Evolutionary conservation across 2,797 vertebrate genomes (phyloP), one percentile per base, ranked within the genome.

Genomic region (Aphelocoma californica): DNA sequence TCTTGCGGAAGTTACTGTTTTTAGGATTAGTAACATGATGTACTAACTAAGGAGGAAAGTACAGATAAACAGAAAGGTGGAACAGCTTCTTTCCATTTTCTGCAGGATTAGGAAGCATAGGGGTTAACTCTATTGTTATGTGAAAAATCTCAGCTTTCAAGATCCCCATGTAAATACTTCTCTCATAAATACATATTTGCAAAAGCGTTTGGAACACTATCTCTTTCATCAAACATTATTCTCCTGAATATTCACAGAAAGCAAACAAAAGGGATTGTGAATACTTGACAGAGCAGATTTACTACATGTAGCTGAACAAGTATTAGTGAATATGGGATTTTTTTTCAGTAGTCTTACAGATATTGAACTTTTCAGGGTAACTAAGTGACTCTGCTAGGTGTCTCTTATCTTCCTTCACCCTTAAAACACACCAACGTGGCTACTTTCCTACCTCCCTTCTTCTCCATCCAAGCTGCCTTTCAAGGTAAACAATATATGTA

Each of bases 141-240:
- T 64, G 38, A 90, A 91, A 93, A 90, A 82, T 58, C 16, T 84
- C 65, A 45, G 10, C 38, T 94, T 81, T 90, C 51, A 83, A 74
- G 69, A 83, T 83, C 32, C 5, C 9, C 53, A 42, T 71, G 57
- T 16, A 90, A 93, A 93, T 86, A 58, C 23, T 62, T 90, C 50
- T 73, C 56, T 32, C 47, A 67, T 58, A 81, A 93, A 93, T 79
- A 66, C 81, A 87, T 92, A 95, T 96, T 97, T 95, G 70, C 58
- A 81, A 48, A 92, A 75, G 54, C 32, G 18, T 95, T 60, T 92
- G 47, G 42, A 84, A 95, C 70, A 75, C 65, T 94, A 69, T 95
- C 70, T 92, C 66, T 93, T 96, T 93, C 73, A 86, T 92, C 88
- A 94, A 88, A 95, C 12, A 44, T 90, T 79, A 79, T 91, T 93